Evolutionary conservation across 2,113 vertebrate species (phyloP).

Genomic region (Suricata suricatta): DNA sequence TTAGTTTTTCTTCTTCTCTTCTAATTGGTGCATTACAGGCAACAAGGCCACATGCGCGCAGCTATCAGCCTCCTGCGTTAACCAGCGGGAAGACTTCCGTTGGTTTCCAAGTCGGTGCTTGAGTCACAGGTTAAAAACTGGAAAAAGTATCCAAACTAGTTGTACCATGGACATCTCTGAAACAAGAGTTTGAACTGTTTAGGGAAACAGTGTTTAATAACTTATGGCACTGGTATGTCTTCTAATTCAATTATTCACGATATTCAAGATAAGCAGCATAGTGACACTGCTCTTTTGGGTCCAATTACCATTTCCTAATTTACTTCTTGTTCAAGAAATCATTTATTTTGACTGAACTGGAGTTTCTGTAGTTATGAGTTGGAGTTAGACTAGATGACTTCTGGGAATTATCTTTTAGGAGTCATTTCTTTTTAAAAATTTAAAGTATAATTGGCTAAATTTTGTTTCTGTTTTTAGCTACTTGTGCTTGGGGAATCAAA

Average conservation of each 20-base stretch:
- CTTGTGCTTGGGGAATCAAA: neutral
- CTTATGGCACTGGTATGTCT: neutral
- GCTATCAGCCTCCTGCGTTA: neutral
- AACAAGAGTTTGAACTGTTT: neutral
- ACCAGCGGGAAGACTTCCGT: neutral
- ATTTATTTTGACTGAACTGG: neutral
- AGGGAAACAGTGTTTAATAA: neutral
- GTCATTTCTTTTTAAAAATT: neutral
- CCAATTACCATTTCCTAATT: neutral
- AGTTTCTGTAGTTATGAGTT: neutral
- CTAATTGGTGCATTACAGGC: neutral
- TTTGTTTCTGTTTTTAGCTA: neutral
- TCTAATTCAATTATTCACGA: neutral
- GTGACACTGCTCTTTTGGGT: neutral
- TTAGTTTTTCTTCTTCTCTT: neutral
- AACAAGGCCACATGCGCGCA: neutral
- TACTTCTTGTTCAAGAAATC: neutral
- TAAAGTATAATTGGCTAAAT: neutral
- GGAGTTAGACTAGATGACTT: neutral
- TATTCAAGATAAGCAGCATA: neutral
- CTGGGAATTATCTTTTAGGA: neutral
- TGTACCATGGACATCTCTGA: neutral
- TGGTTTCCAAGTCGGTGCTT: neutral
- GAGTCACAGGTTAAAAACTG: neutral
- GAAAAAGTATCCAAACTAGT: neutral